Conservation (phyloP, 1,140 invertebrate species). For the Sipha flava region DNA sequence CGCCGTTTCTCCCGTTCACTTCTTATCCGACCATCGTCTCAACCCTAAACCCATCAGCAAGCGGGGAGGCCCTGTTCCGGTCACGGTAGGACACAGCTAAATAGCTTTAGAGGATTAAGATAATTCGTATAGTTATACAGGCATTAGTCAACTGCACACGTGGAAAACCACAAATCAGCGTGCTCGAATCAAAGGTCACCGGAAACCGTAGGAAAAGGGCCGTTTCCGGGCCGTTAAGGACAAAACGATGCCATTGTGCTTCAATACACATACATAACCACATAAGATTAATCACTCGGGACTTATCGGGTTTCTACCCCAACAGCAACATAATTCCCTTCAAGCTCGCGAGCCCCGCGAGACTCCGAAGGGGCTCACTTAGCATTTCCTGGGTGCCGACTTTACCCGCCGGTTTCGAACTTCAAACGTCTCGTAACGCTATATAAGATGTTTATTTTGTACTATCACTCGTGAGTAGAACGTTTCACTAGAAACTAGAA, state of each 20-base stretch:
- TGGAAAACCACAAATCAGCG: conserved; percentile 18
- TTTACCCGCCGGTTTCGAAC: neutral
- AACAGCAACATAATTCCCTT: neutral
- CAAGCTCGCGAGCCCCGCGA: neutral
- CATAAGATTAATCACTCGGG: conserved; percentile 1
- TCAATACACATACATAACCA: neutral
- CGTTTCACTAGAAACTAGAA: too few species aligned
- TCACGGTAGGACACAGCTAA: too few species aligned
- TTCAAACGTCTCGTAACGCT: neutral
- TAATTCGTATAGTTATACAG: conserved; percentile 8
- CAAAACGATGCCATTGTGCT: conserved; percentile 1
- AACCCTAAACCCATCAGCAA: too few species aligned
- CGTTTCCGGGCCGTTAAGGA: conserved; percentile 17
- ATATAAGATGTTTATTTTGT: too few species aligned
- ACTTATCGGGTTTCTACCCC: conserved; percentile 19
- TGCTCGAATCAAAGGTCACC: neutral
- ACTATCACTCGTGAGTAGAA: too few species aligned
- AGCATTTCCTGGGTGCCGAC: neutral
- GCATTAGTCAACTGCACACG: conserved; percentile 22
- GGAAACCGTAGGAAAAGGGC: neutral
- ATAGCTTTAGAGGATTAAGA: neutral
- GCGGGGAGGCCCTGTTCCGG: too few species aligned
- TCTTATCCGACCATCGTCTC: too few species aligned
- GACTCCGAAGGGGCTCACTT: neutral
- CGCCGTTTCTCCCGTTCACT: too few species aligned